Evolutionary conservation across 2,113 vertebrate genomes (phyloP).

Genomic region (Paracanthobrama guichenoti): DNA sequence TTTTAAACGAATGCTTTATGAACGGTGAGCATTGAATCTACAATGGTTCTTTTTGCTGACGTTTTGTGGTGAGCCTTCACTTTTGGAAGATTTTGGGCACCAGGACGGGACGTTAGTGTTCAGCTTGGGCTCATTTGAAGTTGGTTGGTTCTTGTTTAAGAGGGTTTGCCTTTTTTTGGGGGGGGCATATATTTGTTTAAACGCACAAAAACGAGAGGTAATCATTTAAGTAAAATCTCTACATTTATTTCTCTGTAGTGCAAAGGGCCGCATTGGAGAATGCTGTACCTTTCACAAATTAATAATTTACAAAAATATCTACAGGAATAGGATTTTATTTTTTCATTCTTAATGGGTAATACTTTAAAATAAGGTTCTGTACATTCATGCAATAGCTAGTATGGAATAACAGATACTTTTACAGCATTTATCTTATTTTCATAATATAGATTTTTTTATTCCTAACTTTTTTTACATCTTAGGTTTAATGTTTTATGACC

Average conservation of each 20-base stretch:
- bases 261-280: background rate
- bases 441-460: no score
- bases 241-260: background rate
- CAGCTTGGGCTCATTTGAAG: background rate
- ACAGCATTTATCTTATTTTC: background rate
- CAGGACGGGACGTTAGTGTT: background rate
- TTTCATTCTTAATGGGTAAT: background rate
- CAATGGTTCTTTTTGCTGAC: background rate
- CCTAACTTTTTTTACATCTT: background rate
- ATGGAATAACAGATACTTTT: background rate
- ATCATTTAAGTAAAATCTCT: background rate
- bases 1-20: background rate
- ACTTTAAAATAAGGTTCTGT: slow-evolving; percentile 2
- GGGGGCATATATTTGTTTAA: background rate
- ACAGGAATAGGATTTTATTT: no score
- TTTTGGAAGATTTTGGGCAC: background rate
- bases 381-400: background rate
- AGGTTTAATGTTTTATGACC: background rate
- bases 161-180: background rate
- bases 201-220: no score
- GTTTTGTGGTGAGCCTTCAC: background rate
- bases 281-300: background rate
- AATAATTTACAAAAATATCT: background rate
- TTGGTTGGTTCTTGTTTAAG: background rate
- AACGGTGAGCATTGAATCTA: background rate